Base-by-base conservation (phyloP, 1,140 invertebrate species). In the Drosophila persimilis region DNA sequence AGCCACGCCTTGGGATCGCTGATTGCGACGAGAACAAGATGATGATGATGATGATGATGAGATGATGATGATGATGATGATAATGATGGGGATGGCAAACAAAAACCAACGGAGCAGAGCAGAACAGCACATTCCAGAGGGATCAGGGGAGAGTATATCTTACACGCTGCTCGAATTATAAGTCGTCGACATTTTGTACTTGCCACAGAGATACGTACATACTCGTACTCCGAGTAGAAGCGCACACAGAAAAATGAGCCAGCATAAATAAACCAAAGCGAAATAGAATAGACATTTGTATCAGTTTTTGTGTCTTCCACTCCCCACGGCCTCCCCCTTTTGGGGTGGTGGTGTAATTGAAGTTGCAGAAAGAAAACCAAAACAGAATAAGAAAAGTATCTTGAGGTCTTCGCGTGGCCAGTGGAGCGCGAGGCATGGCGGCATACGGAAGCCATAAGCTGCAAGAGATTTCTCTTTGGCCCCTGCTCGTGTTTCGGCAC, bases 101-200 rank as follows among this genome's bases (percentile, higher is more conserved):
- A 53, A 44, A 75, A 67, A 60, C 44, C 66, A 72, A 71, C 71
- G 29, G 71, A 74, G 45, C 73, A 51, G 35, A 56, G 44, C 26
- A 60, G 53, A 77, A 53, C 59, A 35, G 31, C 35, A 13, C 35
- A 39, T 39, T 39, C 35, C 44, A 66, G 57, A 43, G 26, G 62
- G 44, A 31, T 50, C 15, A 6, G 29, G 17, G 7, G 4, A 22
- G 35, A 52, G 65, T 66, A 80, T 60, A 77, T 73, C 45, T 56
- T 84, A 83, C 80, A 84, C 80, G 75, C 62, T 85, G 73, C 81
- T 85, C 80, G 80, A 65, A 85, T 85, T 85, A 85, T 80, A 85
- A 85, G 80, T 85, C 80, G 80, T 85, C 80, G 80, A 85, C 80
- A 85, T 85, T 85, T 79, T 74, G 65, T 31, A 62, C 31, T 35